A percentile compares a stretch with the other conserved stretches of the same genome.
These are phyloP conservation scores for Pseudochromis fuscus DNA, from an alignment of 2,797 vertebrate species.

Conservation along the genomic window DNA sequence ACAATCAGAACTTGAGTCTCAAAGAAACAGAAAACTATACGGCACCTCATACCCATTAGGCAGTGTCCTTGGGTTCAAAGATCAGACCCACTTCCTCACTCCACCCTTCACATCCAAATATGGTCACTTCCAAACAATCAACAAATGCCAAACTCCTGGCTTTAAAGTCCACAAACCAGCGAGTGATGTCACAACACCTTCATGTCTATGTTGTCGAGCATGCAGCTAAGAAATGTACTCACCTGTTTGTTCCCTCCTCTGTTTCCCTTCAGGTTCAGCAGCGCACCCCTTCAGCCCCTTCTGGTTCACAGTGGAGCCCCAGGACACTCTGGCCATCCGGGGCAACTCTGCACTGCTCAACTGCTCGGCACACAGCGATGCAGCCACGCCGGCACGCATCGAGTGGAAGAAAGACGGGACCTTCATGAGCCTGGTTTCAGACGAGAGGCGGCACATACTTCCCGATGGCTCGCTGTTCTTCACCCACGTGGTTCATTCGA, in stretches of 20 bases:
- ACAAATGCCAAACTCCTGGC: no score
- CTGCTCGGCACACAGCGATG: slow-evolving; percentile 91
- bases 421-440: slow-evolving; percentile 91
- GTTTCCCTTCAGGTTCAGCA: slow-evolving; percentile 81
- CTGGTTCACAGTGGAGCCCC: slow-evolving; percentile 93
- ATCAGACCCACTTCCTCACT: no score
- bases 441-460: slow-evolving; percentile 92
- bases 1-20: no score
- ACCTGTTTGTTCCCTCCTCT: background rate
- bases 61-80: no score
- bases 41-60: no score
- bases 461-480: slow-evolving; percentile 93
- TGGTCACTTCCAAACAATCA: no score
- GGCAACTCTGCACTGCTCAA: slow-evolving; percentile 90
- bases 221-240: slow-evolving; percentile 7
- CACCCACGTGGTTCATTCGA: slow-evolving; percentile 92
- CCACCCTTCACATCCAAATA: no score
- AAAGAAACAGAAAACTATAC: no score
- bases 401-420: slow-evolving; percentile 98
- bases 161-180: no score
- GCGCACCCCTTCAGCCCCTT: slow-evolving; percentile 93
- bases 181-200: no score
- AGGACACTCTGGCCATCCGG: slow-evolving; percentile 88
- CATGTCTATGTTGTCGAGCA: no score
- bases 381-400: slow-evolving; percentile 72